Percentiles rank a stretch among this genome's conserved stretches.
phyloP scores from a whole-genome alignment of 2,113 vertebrate species.

The Bombycilla garrulus region DNA sequence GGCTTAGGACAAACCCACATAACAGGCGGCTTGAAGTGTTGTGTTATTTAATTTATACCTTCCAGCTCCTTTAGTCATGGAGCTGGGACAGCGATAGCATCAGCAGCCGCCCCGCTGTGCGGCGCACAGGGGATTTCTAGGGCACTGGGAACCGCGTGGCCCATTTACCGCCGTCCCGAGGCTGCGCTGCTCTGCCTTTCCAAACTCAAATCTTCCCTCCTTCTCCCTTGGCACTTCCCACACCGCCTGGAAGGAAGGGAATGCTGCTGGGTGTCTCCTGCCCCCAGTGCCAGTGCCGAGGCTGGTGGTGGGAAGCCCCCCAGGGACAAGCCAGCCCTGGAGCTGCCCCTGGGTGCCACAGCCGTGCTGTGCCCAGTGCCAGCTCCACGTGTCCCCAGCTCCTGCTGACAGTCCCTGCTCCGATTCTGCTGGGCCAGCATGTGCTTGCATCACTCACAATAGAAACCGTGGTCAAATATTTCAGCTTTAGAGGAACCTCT shows the following conservation, averaged over 20 bases:
- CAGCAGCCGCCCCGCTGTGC: background rate
- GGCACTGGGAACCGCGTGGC: background rate
- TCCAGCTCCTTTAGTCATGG: constrained; percentile 25
- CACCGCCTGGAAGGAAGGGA: fast-evolving
- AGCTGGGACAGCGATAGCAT: constrained; percentile 34
- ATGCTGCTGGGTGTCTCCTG: background rate
- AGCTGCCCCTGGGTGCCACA: background rate
- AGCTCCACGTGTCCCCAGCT: fast-evolving
- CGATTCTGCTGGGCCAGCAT: background rate
- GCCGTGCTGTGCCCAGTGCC: fast-evolving
- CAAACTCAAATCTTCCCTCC: background rate
- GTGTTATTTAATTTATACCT: constrained; percentile 32
- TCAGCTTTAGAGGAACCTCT: background rate
- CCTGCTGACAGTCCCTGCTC: background rate
- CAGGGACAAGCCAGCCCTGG: fast-evolving
- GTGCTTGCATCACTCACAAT: background rate
- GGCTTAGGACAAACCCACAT: constrained; percentile 40
- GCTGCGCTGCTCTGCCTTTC: background rate
- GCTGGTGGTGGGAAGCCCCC: background rate
- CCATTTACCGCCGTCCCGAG: background rate
- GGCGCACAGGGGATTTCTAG: background rate
- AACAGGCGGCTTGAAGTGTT: constrained; percentile 18
- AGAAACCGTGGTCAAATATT: background rate
- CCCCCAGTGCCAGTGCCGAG: fast-evolving
- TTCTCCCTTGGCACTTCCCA: background rate